phyloP scores from a whole-genome alignment of 2,888 invertebrate species.

The Caenorhabditis sp. region DNA sequence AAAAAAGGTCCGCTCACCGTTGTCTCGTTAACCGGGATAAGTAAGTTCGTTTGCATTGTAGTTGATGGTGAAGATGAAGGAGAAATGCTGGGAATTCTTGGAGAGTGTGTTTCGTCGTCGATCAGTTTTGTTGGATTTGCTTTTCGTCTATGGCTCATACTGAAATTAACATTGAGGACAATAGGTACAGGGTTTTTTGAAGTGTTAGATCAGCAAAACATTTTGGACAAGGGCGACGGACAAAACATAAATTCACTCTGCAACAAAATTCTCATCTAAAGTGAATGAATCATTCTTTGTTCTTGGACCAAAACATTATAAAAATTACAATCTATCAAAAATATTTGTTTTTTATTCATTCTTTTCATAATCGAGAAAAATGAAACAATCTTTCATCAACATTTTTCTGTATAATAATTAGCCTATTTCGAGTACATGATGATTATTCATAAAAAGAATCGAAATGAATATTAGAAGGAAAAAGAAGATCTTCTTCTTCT shows the following conservation, averaged over 20 bases:
- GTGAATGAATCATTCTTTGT: no score
- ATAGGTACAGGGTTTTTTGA: not conserved
- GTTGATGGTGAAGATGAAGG: not conserved
- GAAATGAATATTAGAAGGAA: not conserved
- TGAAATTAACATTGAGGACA: no score
- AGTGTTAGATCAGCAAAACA: no score
- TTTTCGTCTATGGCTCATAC: conserved; percentile 68
- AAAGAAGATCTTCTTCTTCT: not conserved
- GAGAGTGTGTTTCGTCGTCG: conserved; percentile 14
- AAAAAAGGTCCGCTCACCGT: not conserved
- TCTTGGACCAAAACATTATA: no score
- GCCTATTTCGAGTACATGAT: not conserved
- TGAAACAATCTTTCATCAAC: not conserved
- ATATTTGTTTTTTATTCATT: no score
- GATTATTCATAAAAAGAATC: not conserved
- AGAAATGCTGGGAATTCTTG: not conserved
- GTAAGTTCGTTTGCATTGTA: not conserved
- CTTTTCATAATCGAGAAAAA: not conserved
- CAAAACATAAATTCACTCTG: no score
- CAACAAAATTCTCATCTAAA: no score
- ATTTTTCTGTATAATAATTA: not conserved
- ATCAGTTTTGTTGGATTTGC: conserved; percentile 58
- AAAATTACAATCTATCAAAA: no score
- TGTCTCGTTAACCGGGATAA: not conserved
- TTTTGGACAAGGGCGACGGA: no score